Percentiles rank a stretch among this genome's conserved stretches.
phyloP scores from a whole-genome alignment of 2,113 vertebrate species.

The Larimichthys polyactis region DNA sequence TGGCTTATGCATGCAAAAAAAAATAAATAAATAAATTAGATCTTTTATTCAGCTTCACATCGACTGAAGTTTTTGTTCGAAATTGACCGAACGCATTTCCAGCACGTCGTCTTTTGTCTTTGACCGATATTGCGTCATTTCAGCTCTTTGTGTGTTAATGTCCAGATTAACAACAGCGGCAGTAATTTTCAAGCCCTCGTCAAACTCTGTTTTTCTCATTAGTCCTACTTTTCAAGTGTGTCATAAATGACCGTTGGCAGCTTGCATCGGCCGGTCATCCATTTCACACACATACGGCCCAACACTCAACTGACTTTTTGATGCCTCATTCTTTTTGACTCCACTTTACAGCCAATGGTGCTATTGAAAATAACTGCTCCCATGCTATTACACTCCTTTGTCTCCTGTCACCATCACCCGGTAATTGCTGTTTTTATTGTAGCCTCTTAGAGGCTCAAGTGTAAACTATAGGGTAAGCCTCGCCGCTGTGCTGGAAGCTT shows the following conservation, averaged over 20 bases:
- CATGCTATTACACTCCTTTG: slow-evolving; percentile 66
- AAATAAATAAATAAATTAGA: slow-evolving; percentile 75
- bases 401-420: slow-evolving; percentile 68
- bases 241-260: slow-evolving; percentile 59
- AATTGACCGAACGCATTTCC: slow-evolving; percentile 63
- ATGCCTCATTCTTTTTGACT: slow-evolving; percentile 72
- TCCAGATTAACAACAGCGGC: slow-evolving; percentile 38
- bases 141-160: slow-evolving; percentile 43
- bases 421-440: slow-evolving; percentile 79
- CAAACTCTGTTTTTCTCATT: slow-evolving; percentile 59
- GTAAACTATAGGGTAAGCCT: slow-evolving; percentile 70
- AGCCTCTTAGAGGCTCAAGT: slow-evolving; percentile 68
- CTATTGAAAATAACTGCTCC: slow-evolving; percentile 69
- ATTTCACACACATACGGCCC: slow-evolving; percentile 49
- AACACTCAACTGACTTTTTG: slow-evolving; percentile 68
- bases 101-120: slow-evolving; percentile 42
- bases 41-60: slow-evolving; percentile 67
- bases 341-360: slow-evolving; percentile 66
- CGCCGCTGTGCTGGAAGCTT: slow-evolving; percentile 46
- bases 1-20: slow-evolving; percentile 59
- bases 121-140: slow-evolving; percentile 47
- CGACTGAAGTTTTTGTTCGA: slow-evolving; percentile 53
- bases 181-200: slow-evolving; percentile 37
- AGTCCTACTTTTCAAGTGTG: slow-evolving; percentile 48
- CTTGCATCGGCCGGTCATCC: slow-evolving; percentile 43